These are phyloP conservation scores for Antedon mediterranea DNA, from an alignment of 53 echinoderm and acorn worm genomes.

Conservation along the genomic window DNA sequence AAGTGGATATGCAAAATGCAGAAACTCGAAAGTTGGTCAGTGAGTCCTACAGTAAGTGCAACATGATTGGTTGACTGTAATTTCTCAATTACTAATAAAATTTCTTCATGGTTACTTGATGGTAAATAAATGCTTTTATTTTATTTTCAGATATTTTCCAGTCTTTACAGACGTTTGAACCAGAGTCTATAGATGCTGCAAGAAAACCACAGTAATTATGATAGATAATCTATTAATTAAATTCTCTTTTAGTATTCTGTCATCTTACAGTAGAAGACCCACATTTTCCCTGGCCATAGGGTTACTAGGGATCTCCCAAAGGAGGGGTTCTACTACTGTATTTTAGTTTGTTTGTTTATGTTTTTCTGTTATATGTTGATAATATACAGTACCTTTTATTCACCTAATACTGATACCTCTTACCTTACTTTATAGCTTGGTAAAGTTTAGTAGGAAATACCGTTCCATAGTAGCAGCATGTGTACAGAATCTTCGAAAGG, in stretches of 20 bases:
- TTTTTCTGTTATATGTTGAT: too few relatives aligned
- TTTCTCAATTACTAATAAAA: too few relatives aligned
- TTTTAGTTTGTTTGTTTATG: too few relatives aligned
- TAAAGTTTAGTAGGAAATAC: slow-evolving; percentile 87
- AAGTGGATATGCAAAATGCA: slow-evolving; percentile 84
- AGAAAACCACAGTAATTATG: slow-evolving; percentile 87
- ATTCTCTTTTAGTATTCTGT: neutral
- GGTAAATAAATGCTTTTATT: neutral
- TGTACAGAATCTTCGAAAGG: slow-evolving; percentile 55
- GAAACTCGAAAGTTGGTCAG: slow-evolving; percentile 68
- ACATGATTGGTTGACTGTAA: too few relatives aligned
- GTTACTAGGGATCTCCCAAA: too few relatives aligned
- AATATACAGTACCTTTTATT: too few relatives aligned
- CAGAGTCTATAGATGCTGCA: slow-evolving; percentile 48
- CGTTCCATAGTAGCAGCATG: slow-evolving; percentile 77
- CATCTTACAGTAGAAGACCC: too few relatives aligned
- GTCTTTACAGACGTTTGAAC: slow-evolving; percentile 56
- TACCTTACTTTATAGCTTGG: slow-evolving; percentile 32
- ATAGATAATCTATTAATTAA: neutral
- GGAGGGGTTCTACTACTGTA: too few relatives aligned
- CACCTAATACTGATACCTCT: neutral
- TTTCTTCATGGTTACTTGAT: too few relatives aligned
- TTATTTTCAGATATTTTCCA: slow-evolving; percentile 56
- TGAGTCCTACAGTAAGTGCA: slow-evolving; percentile 61
- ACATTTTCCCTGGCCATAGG: too few relatives aligned